Percentiles rank a stretch among this genome's conserved stretches.
phyloP scores from a whole-genome alignment of 2,888 invertebrate genomes.

The Zaprionus lineosus region DNA sequence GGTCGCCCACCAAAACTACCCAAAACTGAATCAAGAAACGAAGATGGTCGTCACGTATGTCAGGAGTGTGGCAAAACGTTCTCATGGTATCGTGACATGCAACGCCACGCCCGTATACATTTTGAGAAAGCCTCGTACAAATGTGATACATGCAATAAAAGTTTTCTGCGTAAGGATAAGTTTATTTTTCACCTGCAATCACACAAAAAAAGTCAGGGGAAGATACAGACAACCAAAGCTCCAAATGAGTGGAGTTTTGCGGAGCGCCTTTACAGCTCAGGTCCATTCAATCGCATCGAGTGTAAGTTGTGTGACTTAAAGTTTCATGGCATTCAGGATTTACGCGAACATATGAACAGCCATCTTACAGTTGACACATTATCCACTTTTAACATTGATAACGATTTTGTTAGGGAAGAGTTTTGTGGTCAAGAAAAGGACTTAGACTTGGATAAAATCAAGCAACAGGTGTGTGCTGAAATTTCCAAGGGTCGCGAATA shows the following conservation, averaged over 20 bases:
- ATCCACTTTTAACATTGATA: constrained; percentile 36
- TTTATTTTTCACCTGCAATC: constrained; percentile 64
- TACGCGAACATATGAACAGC: constrained; percentile 69
- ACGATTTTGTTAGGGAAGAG: constrained; percentile 59
- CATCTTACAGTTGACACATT: constrained; percentile 57
- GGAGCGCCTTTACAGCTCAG: constrained; percentile 71
- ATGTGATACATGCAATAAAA: constrained; percentile 69
- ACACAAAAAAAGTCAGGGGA: constrained; percentile 52
- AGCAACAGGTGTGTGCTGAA: constrained; percentile 58
- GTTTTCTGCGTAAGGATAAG: constrained; percentile 76
- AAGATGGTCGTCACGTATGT: constrained; percentile 69
- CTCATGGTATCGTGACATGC: constrained; percentile 79
- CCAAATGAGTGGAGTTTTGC: constrained; percentile 72
- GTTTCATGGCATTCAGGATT: constrained; percentile 60
- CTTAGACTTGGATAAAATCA: constrained; percentile 53
- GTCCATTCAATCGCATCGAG: constrained; percentile 63
- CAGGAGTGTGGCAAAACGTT: constrained; percentile 78
- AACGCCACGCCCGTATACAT: constrained; percentile 76
- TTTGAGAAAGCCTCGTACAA: constrained; percentile 58
- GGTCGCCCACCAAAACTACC: constrained; percentile 55
- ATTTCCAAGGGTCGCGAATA: constrained; percentile 49
- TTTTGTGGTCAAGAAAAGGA: constrained; percentile 35
- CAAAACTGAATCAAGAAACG: constrained; percentile 33
- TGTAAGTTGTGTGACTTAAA: constrained; percentile 79
- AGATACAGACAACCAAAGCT: constrained; percentile 29